phyloP scores from a whole-genome alignment of 2,888 invertebrate species.

The Eristalinus aeneus region DNA sequence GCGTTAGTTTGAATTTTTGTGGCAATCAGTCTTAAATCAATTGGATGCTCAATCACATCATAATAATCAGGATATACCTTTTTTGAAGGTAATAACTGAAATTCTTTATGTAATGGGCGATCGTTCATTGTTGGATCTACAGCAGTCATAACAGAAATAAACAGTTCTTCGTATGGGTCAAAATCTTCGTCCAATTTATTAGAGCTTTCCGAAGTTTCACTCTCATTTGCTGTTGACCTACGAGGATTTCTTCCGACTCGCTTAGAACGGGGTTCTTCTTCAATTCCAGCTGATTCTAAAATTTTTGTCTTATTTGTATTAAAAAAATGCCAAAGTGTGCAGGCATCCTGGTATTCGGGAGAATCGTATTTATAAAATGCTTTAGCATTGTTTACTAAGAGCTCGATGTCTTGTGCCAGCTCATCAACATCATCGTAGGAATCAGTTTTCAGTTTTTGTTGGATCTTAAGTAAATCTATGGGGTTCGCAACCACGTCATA shows the following conservation, averaged over 20 bases:
- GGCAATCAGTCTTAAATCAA: constrained; percentile 96
- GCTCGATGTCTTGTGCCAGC: constrained; percentile 92
- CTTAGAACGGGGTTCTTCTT: constrained; percentile 77
- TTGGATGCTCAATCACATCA: constrained; percentile 95
- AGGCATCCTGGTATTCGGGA: constrained; percentile 94
- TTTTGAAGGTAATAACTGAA: constrained; percentile 95
- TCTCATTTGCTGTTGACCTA: constrained; percentile 79
- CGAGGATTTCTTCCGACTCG: constrained; percentile 77
- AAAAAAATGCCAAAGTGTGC: constrained; percentile 93
- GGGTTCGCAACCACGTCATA: constrained; percentile 96
- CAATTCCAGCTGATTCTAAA: constrained; percentile 77
- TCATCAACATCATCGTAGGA: constrained; percentile 97
- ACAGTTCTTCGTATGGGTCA: constrained; percentile 92
- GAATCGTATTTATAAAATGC: constrained; percentile 95
- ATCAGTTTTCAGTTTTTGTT: constrained; percentile 98
- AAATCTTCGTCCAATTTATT: constrained; percentile 88
- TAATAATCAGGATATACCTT: constrained; percentile 98
- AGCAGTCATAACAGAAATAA: constrained; percentile 92
- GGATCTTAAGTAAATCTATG: constrained; percentile 95
- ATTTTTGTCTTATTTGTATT: constrained; percentile 80
- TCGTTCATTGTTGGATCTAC: constrained; percentile 86
- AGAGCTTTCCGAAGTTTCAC: constrained; percentile 86
- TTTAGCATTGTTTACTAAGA: constrained; percentile 96
- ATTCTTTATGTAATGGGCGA: constrained; percentile 91
- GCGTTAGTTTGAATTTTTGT: constrained; percentile 92